A percentile compares a stretch with the other conserved stretches of the same genome.
These are phyloP conservation scores for Hippocampus guttulatus DNA, from an alignment of 2,113 vertebrate species.

Conservation along the genomic window DNA sequence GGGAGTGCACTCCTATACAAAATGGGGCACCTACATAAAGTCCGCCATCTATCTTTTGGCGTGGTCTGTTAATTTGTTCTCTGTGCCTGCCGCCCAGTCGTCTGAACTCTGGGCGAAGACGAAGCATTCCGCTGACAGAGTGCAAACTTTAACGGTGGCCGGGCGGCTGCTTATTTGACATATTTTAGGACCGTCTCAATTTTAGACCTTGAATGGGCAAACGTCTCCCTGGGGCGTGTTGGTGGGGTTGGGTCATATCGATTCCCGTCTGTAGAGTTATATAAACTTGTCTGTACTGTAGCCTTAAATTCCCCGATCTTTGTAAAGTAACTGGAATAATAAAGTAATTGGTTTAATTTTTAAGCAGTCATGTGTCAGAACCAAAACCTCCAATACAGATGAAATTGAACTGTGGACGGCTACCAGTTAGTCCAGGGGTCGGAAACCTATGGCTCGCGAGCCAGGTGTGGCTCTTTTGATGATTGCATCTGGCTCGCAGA, in stretches of 20 bases:
- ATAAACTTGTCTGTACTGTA: background rate
- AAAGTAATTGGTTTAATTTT: too few relatives aligned
- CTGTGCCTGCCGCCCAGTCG: background rate
- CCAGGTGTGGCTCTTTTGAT: too few relatives aligned
- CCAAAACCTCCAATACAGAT: too few relatives aligned
- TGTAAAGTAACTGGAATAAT: too few relatives aligned
- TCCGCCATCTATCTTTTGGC: background rate
- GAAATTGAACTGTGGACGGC: too few relatives aligned
- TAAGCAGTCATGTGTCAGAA: too few relatives aligned
- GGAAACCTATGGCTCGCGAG: too few relatives aligned
- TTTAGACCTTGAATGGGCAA: slow-evolving; percentile 19
- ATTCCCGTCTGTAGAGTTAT: background rate
- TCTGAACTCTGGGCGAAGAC: slow-evolving; percentile 7
- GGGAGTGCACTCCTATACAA: background rate
- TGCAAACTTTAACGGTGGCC: slow-evolving; percentile 6
- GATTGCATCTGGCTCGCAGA: too few relatives aligned
- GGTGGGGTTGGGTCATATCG: background rate
- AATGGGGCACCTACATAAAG: background rate
- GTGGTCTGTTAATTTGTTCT: background rate
- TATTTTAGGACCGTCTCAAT: slow-evolving; percentile 13
- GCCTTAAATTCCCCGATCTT: too few relatives aligned
- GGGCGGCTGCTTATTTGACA: slow-evolving; percentile 26
- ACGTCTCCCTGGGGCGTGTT: background rate
- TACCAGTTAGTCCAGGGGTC: too few relatives aligned
- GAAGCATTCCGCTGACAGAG: slow-evolving; percentile 15